Conservation (phyloP, 2,888 invertebrate genomes). For the Erebia aethiops region DNA sequence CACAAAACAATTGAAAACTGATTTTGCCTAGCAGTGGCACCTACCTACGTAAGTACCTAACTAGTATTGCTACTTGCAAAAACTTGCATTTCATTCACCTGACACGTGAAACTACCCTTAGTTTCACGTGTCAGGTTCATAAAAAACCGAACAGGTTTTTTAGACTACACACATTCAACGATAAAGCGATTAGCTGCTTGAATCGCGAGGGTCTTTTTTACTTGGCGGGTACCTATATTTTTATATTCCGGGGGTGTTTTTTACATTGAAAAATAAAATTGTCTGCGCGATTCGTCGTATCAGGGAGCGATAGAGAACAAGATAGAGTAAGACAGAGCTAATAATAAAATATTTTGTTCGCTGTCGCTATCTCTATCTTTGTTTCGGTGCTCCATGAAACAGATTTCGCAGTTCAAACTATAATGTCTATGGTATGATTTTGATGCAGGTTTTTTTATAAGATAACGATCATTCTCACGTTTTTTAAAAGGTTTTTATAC, state of each 20-base stretch:
- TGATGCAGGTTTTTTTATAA: constrained; percentile 53
- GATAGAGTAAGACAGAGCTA: not conserved
- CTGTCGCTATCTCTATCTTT: constrained; percentile 3
- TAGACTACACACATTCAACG: constrained; percentile 41
- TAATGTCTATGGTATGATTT: constrained; percentile 45
- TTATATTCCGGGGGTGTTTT: constrained; percentile 61
- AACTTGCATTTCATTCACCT: constrained; percentile 27
- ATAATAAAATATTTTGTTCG: not conserved
- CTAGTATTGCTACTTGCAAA: not conserved
- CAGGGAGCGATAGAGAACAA: not conserved
- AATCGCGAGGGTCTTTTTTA: constrained; percentile 62
- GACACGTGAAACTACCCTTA: no score
- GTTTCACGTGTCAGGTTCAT: constrained; percentile 56
- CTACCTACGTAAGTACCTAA: no score
- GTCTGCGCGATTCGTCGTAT: not conserved
- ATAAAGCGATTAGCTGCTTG: constrained; percentile 58
- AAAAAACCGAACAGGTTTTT: constrained; percentile 70
- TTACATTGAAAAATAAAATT: constrained; percentile 36
- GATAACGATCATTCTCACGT: constrained; percentile 77
- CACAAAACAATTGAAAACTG: not conserved
- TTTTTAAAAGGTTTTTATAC: constrained; percentile 68
- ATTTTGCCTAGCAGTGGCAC: not conserved
- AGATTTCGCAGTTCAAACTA: constrained; percentile 56
- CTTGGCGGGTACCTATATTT: not conserved
- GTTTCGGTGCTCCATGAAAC: not conserved